Percentiles rank a stretch among this genome's conserved stretches.
Evolutionary conservation across 2,113 vertebrate genomes (phyloP).

Genomic region (Sporophila hypoxantha): DNA sequence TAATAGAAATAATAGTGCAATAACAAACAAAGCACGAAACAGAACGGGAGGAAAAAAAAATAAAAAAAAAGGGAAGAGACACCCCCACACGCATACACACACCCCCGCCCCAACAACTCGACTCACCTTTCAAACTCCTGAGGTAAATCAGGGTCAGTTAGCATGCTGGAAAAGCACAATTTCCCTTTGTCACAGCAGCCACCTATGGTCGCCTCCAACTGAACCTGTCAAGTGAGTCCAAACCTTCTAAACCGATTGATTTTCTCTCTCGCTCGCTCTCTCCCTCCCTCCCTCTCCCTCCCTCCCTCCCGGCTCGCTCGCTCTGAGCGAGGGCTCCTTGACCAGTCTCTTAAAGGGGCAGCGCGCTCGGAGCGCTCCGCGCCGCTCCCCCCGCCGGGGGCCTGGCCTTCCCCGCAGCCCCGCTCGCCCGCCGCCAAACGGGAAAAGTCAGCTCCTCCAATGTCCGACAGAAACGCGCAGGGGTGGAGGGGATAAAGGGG

Average conservation of each 20-base stretch:
- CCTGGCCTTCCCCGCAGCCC: background rate
- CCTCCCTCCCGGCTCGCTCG: constrained; percentile 60
- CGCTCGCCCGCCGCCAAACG: background rate
- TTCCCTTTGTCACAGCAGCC: constrained; percentile 85
- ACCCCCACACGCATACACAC: background rate
- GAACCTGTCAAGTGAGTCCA: constrained; percentile 88
- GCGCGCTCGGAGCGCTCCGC: constrained; percentile 54
- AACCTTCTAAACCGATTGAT: constrained; percentile 85
- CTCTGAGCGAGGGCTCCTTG: constrained; percentile 72
- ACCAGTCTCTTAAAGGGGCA: constrained; percentile 95
- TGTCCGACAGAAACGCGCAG: no score
- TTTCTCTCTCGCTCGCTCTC: constrained; percentile 61
- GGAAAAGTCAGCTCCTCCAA: background rate
- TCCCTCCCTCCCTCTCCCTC: background rate
- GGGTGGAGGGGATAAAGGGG: background rate
- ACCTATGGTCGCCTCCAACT: constrained; percentile 86
- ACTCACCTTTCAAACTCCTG: constrained; percentile 98
- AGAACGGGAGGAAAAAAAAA: background rate
- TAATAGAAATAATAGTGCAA: background rate
- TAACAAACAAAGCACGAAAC: background rate
- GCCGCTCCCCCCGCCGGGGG: constrained; percentile 23
- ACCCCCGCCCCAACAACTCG: constrained; percentile 19
- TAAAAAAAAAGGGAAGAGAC: background rate
- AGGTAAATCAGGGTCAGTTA: constrained; percentile 96
- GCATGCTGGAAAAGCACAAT: constrained; percentile 91